Evolutionary conservation across 2,797 vertebrate species (phyloP).

Genomic region (Todus mexicanus): DNA sequence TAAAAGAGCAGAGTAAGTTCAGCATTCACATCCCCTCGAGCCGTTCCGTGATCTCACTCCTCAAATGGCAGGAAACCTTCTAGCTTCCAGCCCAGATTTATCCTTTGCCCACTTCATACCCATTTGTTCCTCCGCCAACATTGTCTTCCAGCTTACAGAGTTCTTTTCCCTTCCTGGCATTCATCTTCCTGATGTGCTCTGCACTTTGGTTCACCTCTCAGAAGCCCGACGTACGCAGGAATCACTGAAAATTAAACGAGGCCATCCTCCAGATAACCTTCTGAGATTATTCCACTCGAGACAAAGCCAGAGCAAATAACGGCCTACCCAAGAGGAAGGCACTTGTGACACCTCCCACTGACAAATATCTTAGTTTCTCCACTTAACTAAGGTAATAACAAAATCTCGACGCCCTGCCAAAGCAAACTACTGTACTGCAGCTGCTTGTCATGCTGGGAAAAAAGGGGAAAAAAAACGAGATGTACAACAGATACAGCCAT

Average conservation of each 20-base stretch:
- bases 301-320: constrained; percentile 4
- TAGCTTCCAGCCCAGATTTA: constrained; percentile 11
- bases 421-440: not conserved
- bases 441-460: not conserved
- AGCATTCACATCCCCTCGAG: not conserved
- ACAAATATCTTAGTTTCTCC: not conserved
- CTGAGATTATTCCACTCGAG: not conserved
- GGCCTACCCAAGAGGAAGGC: not conserved
- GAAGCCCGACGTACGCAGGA: constrained; percentile 1
- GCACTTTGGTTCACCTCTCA: constrained; percentile 46
- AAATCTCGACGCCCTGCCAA: not conserved
- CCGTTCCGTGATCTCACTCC: constrained; percentile 38
- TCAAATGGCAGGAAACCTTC: constrained; percentile 17
- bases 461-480: not conserved
- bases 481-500: not conserved
- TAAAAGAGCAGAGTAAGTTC: constrained; percentile 6
- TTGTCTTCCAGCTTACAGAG: constrained; percentile 47
- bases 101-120: constrained; percentile 44
- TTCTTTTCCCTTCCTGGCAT: constrained; percentile 52
- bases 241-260: not conserved
- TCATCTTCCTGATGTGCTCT: constrained; percentile 38
- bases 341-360: not conserved
- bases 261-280: constrained; percentile 40
- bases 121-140: constrained; percentile 54
- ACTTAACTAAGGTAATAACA: not conserved